Percentiles rank a stretch among this genome's conserved stretches.
phyloP scores from a whole-genome alignment of 2,888 invertebrate genomes.

The Erebia palarica region DNA sequence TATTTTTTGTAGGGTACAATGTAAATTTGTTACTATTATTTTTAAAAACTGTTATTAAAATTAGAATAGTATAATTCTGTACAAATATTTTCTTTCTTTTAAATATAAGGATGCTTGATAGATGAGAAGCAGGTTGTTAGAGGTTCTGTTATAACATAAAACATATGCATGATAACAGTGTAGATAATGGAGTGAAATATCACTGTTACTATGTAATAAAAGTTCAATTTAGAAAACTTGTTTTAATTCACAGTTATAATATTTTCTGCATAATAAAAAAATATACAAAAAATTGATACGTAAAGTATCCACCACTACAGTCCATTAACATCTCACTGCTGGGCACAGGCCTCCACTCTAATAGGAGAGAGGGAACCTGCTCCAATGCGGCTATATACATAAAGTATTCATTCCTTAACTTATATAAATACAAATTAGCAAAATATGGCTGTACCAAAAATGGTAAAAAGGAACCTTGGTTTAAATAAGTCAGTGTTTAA shows the following conservation, averaged over 20 bases:
- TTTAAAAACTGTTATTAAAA: constrained; percentile 60
- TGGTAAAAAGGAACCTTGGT: too few relatives aligned
- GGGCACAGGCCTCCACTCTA: too few relatives aligned
- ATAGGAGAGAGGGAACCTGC: too few relatives aligned
- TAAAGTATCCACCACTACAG: too few relatives aligned
- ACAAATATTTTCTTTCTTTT: constrained; percentile 73
- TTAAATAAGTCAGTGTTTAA: too few relatives aligned
- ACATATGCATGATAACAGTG: constrained; percentile 55
- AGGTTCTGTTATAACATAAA: constrained; percentile 53
- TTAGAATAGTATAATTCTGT: constrained; percentile 68
- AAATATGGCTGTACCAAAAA: too few relatives aligned
- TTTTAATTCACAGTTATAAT: constrained; percentile 28
- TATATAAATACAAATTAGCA: too few relatives aligned
- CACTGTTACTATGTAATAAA: constrained; percentile 65
- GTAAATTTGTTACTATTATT: constrained; percentile 58
- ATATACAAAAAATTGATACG: background rate
- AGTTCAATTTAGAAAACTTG: constrained; percentile 41
- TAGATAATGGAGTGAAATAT: constrained; percentile 46
- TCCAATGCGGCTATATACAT: too few relatives aligned
- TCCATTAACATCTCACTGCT: too few relatives aligned
- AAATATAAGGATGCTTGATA: constrained; percentile 67
- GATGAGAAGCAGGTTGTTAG: constrained; percentile 63
- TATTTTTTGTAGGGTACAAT: constrained; percentile 64
- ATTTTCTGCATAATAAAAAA: constrained; percentile 1
- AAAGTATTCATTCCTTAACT: too few relatives aligned